Base-by-base conservation (phyloP, 2,113 vertebrate species). In the Gallinago paraguaiae region DNA sequence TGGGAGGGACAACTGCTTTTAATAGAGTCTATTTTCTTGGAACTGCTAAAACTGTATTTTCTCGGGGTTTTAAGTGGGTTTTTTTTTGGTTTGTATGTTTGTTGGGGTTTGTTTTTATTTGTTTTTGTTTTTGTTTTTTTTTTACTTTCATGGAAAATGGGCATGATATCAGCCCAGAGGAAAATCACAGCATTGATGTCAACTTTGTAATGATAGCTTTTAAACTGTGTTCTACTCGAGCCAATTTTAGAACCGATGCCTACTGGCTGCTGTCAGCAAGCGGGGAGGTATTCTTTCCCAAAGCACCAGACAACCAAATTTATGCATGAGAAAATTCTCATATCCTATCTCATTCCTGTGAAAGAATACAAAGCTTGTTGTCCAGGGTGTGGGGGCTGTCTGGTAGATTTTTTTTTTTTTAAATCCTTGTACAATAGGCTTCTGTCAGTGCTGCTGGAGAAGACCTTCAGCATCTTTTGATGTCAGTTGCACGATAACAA, bases 251-350 rank as follows among this genome's bases (percentile, higher is more conserved):
- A 94, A 69, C 35, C 41, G 12, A 20, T 90, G 85, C 60, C 71
- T 82, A 67, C 51, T 37, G 56, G 45, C 9, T 57, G 77, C 71
- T 82, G 77, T 94, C 92, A 82, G 81, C 84, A 81, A 2, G 2
- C 0, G 2, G 72, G 65, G 80, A 85, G 54, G 78, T 90, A 70
- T 88, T 93, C 82, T 91, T 85, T 88, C 72, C 70, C 91, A 77
- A 89, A 94, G 74, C 41, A 89, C 67, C 70, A 91, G 89, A 93
- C 90, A 95, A 92, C 90, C 74, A 95, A 88, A 95, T 88, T 93
- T 94, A 93, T 90, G 93, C 86, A 91, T 95, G 93, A 94, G 92
- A 94, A 94, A 96, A 94, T 84, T 85, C 90, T 89, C 86, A 94
- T 93, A 94, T 92, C 90, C 94, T 94, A 89, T 85, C 94, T 91